Evolutionary conservation across 2,113 vertebrate genomes (phyloP).

Genomic region (Vireo altiloquus): DNA sequence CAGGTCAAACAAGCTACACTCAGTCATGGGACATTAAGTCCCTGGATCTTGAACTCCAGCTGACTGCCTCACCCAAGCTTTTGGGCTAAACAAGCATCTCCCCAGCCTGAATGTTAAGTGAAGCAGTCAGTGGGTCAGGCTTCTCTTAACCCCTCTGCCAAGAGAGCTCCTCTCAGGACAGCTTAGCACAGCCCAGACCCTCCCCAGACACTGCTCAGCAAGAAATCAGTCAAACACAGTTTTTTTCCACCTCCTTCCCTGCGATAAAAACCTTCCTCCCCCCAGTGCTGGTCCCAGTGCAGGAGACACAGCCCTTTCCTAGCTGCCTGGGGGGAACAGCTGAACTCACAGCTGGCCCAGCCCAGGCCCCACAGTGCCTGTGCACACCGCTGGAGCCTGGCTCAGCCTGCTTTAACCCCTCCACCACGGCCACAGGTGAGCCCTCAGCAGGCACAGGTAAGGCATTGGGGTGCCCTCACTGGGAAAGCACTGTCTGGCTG

Average conservation of each 20-base stretch:
- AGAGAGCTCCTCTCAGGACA: slow-evolving; percentile 28
- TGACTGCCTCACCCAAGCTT: slow-evolving; percentile 45
- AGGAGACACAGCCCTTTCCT: slow-evolving; percentile 2
- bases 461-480: accelerated
- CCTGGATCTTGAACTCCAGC: slow-evolving; percentile 56
- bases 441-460: accelerated
- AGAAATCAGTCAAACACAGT: neutral
- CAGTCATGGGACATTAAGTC: slow-evolving; percentile 55
- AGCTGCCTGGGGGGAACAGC: neutral
- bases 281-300: neutral
- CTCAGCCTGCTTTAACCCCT: neutral
- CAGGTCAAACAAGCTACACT: slow-evolving; percentile 41
- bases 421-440: neutral
- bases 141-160: slow-evolving; percentile 18
- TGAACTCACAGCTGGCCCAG: slow-evolving; percentile 17
- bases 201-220: neutral
- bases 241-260: neutral
- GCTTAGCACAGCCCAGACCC: neutral
- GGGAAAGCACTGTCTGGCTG: neutral
- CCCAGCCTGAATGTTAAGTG: slow-evolving; percentile 1
- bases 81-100: slow-evolving; percentile 21
- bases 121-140: neutral
- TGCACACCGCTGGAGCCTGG: neutral
- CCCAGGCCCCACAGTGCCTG: neutral
- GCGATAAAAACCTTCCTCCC: neutral